phyloP scores from a whole-genome alignment of 2,113 vertebrate species.

The Pygoscelis antarcticus region DNA sequence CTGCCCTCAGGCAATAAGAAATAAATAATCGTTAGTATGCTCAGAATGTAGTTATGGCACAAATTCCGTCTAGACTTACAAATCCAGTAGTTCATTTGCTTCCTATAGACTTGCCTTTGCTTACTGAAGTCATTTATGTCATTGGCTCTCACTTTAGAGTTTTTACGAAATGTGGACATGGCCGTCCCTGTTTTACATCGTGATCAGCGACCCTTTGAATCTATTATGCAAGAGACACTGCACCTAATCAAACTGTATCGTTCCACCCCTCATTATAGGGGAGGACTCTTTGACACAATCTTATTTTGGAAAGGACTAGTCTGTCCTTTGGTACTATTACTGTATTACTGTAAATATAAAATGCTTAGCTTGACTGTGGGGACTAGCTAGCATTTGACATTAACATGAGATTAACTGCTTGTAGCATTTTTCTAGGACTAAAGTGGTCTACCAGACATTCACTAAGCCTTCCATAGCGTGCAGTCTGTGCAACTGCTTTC shows the following conservation, averaged over 20 bases:
- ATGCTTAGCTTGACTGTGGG: neutral
- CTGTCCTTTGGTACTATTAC: neutral
- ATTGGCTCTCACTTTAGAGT: neutral
- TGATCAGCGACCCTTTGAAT: neutral
- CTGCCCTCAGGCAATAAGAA: conserved; percentile 24
- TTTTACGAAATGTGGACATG: neutral
- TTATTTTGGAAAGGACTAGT: conserved; percentile 16
- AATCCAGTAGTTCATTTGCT: conserved; percentile 22
- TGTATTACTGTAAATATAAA: conserved; percentile 25
- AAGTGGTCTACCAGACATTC: neutral
- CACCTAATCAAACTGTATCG: neutral
- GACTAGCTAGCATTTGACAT: neutral
- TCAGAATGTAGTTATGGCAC: neutral
- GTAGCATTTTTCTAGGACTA: neutral
- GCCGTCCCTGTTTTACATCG: neutral
- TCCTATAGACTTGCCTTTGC: neutral
- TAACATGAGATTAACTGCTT: conserved; percentile 14
- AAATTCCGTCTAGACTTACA: conserved; percentile 34
- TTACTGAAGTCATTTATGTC: neutral
- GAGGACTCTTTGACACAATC: neutral
- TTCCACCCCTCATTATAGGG: neutral
- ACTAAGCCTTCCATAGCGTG: neutral
- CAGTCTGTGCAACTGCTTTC: neutral
- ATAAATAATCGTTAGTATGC: conserved; percentile 28
- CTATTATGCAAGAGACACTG: neutral